Conservation (phyloP, 1,140 invertebrate species). For the Propsilocerus akamusi region DNA sequence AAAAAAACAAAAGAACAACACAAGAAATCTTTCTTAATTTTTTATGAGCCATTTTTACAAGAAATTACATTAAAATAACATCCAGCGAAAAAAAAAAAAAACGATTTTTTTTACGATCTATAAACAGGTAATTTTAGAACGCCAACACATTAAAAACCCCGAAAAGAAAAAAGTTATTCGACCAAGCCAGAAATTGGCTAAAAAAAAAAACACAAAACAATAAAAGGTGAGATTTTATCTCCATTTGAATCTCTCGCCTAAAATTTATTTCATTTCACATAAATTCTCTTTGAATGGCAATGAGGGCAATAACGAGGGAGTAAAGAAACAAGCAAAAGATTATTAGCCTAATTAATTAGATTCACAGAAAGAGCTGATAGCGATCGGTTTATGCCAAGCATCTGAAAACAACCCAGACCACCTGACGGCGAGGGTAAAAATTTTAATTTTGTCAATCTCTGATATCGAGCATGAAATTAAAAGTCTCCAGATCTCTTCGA, state of each 20-base stretch:
- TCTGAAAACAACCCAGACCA: not conserved
- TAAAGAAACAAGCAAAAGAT: not conserved
- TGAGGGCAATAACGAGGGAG: not conserved
- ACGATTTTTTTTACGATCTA: conserved; percentile 1
- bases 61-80: conserved; percentile 3
- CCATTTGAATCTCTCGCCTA: not conserved
- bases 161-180: not conserved
- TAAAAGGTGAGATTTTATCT: conserved; percentile 4
- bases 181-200: not conserved
- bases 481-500: too few relatives aligned
- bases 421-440: too few relatives aligned
- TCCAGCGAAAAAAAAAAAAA: not conserved
- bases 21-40: not conserved
- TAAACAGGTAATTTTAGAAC: conserved; percentile 3
- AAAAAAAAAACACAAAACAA: too few relatives aligned
- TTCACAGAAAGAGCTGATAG: not conserved
- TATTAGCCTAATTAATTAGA: not conserved
- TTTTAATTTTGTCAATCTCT: too few relatives aligned
- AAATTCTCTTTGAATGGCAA: too few relatives aligned
- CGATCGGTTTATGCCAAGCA: not conserved
- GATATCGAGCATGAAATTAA: too few relatives aligned
- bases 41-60: not conserved
- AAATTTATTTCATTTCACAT: not conserved
- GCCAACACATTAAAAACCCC: not conserved
- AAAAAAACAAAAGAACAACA: too few relatives aligned